Percentiles rank a stretch among this genome's conserved stretches.
Conservation (phyloP, 2,888 invertebrate genomes). For the Myopa tessellatipennis region DNA sequence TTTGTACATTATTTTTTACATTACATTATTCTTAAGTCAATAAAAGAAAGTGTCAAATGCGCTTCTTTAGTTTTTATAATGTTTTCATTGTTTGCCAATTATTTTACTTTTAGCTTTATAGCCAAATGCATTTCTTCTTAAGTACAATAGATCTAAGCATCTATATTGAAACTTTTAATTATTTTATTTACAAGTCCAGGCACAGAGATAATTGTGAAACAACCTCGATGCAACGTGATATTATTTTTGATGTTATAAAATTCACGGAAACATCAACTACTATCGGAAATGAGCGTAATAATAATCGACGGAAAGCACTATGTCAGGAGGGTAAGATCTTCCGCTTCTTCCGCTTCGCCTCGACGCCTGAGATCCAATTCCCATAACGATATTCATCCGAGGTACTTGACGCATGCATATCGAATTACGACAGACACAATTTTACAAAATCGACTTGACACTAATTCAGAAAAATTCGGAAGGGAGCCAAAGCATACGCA, state of each 20-base stretch:
- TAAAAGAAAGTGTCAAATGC: no score
- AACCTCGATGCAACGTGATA: background rate
- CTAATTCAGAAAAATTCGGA: background rate
- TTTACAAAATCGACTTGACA: constrained; percentile 24
- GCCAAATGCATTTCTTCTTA: no score
- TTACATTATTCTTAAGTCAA: no score
- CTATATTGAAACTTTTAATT: no score
- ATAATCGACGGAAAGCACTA: constrained; percentile 15
- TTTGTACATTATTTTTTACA: no score
- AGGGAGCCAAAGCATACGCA: background rate
- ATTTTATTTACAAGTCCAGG: no score
- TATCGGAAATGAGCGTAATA: constrained; percentile 15
- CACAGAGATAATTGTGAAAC: background rate
- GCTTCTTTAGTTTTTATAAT: no score
- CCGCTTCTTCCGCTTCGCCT: constrained; percentile 6
- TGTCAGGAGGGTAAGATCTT: constrained; percentile 10
- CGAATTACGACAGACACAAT: constrained; percentile 29
- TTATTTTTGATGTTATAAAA: constrained; percentile 10
- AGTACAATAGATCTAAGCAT: no score
- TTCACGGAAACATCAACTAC: background rate
- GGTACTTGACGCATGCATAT: constrained; percentile 39
- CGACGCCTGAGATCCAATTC: constrained; percentile 26
- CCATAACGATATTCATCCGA: constrained; percentile 25
- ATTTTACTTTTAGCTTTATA: no score
- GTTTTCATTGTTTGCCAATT: no score